Evolutionary conservation across 1,140 invertebrate species (phyloP), one percentile per base, ranked within the genome.

Genomic region (Drosophila littoralis): DNA sequence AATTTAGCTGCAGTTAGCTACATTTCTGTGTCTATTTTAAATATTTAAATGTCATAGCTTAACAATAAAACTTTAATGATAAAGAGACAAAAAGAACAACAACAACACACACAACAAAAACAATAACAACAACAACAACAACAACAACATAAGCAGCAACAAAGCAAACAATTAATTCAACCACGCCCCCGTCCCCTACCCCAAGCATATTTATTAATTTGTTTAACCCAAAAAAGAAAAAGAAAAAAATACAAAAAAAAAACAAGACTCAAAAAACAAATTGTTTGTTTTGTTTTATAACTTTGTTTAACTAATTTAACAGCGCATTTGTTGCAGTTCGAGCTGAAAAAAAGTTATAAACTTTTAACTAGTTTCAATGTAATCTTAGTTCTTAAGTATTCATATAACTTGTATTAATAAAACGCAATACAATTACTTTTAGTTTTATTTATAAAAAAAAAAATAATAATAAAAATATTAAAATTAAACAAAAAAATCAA

Each of bases 341-440:
- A 86, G 65, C 45, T 72, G 51, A 76, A 64, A 46, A 72, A 69
- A 65, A 79, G 83, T 76, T 81, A 55, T 77, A 74, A 79, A 72
- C 66, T 60, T 75, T 88, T 51, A 63, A 79, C 74, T 89, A 86
- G 84, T 89, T 89, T 83, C 76, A 86, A 89, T 79, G 76, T 86
- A 86, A 86, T 73, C 69, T 68, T 83, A 86, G 83, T 57, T 57
- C 17, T 33, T 74, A 74, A 74, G 59, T 63, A 64, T 86, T 86
- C 78, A 86, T 86, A 74, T 83, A 68, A 80, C 61, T 88, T 83
- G 76, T 86, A 89, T 86, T 86, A 86, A 88, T 89, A 89, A 89
- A 75, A 86, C 75, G 84, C 83, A 89, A 86, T 89, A 83, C 79
- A 86, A 86, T 88, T 86, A 89, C 79, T 79, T 86, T 86, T 86